A percentile compares a stretch with the other conserved stretches of the same genome.
These are phyloP conservation scores for Loripinus fragilis DNA, from an alignment of 2,888 invertebrate species.

Conservation along the genomic window DNA sequence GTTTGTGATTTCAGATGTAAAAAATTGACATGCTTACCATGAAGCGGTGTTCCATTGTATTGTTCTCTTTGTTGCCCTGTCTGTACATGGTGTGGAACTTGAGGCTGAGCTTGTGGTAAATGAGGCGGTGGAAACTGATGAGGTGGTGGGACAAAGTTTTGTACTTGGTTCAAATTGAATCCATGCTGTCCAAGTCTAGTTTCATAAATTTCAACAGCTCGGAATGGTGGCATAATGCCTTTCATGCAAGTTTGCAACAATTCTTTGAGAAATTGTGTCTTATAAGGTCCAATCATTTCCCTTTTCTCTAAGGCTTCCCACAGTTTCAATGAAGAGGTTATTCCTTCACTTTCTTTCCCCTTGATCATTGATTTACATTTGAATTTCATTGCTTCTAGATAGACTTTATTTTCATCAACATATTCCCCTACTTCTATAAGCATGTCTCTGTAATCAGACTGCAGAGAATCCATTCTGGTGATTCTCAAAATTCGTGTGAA, in stretches of 20 bases:
- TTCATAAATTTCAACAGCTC: slow-evolving; percentile 33
- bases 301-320: slow-evolving; percentile 41
- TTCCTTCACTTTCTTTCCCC: slow-evolving; percentile 37
- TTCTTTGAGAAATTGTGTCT: slow-evolving; percentile 33
- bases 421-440: slow-evolving; percentile 25
- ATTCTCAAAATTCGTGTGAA: not conserved
- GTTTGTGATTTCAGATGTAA: too few species aligned
- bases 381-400: slow-evolving; percentile 37
- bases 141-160: not conserved
- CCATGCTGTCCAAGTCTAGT: not conserved
- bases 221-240: slow-evolving; percentile 19
- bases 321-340: slow-evolving; percentile 24
- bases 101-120: not conserved
- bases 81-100: not conserved
- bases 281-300: slow-evolving; percentile 23
- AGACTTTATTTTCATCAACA: slow-evolving; percentile 22
- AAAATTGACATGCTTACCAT: not conserved
- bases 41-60: not conserved
- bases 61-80: not conserved
- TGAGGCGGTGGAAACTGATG: not conserved
- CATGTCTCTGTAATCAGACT: slow-evolving; percentile 32
- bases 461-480: slow-evolving; percentile 21
- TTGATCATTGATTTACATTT: slow-evolving; percentile 32
- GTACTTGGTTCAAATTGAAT: slow-evolving; percentile 18
- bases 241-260: slow-evolving; percentile 30